Evolutionary conservation across 2,113 vertebrate genomes (phyloP).

Genomic region (Gila orcuttii): DNA sequence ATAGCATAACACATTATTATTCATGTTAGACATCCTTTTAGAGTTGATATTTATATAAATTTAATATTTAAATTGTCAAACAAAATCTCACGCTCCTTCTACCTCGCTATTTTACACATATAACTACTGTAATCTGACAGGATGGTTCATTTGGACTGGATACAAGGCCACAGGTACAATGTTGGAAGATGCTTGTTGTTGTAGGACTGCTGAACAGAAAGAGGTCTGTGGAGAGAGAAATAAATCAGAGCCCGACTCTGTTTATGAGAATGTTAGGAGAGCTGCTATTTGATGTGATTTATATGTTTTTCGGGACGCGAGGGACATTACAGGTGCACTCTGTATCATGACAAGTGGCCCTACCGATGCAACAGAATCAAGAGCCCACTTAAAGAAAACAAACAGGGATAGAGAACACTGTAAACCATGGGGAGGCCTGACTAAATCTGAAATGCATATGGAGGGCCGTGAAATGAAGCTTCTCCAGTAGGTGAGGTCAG

Average conservation of each 20-base stretch:
- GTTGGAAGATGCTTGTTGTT: slow-evolving; percentile 46
- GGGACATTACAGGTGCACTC: slow-evolving; percentile 68
- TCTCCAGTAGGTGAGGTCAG: slow-evolving; percentile 50
- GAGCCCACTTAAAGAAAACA: slow-evolving; percentile 66
- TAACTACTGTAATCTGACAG: background rate
- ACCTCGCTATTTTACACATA: background rate
- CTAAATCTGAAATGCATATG: slow-evolving; percentile 56
- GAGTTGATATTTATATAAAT: background rate
- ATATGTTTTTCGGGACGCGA: slow-evolving; percentile 61
- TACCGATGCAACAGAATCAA: slow-evolving; percentile 67
- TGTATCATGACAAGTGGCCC: slow-evolving; percentile 64
- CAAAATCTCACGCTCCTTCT: background rate
- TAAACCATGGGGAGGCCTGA: slow-evolving; percentile 43
- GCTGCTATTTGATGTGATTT: slow-evolving; percentile 58
- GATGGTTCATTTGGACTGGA: slow-evolving; percentile 50
- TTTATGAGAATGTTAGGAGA: slow-evolving; percentile 59
- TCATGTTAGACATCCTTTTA: background rate
- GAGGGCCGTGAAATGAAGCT: slow-evolving; percentile 41
- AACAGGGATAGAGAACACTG: slow-evolving; percentile 41
- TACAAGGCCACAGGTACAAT: slow-evolving; percentile 57
- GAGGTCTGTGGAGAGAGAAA: slow-evolving; percentile 43
- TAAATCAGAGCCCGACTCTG: slow-evolving; percentile 51
- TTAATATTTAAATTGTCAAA: background rate
- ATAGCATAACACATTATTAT: background rate
- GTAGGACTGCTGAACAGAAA: slow-evolving; percentile 54